phyloP scores from a whole-genome alignment of 2,888 invertebrate genomes.

The Lepidocyrtinus sp. region DNA sequence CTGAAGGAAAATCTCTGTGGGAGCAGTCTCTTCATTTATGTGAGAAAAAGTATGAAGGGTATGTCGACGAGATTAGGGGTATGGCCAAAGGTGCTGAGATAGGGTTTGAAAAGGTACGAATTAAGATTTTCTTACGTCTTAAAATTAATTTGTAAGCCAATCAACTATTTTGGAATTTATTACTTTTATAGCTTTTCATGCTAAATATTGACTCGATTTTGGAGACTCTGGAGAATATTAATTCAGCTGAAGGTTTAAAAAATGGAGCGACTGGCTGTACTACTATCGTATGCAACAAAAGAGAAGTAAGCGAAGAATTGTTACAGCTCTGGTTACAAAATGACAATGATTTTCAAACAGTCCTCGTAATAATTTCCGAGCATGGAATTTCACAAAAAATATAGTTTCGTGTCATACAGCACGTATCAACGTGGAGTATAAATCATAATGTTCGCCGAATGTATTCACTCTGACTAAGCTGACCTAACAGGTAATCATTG shows the following conservation, averaged over 20 bases:
- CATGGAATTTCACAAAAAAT: too few relatives aligned
- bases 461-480: too few relatives aligned
- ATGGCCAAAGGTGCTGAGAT: slow-evolving; percentile 87
- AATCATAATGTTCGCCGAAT: too few relatives aligned
- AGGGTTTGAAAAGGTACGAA: slow-evolving; percentile 83
- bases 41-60: slow-evolving; percentile 83
- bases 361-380: too few relatives aligned
- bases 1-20: slow-evolving; percentile 81
- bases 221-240: slow-evolving; percentile 81
- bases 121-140: slow-evolving; percentile 11
- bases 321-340: too few relatives aligned
- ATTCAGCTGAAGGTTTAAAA: slow-evolving; percentile 30
- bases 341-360: too few relatives aligned
- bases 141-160: background rate
- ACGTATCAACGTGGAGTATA: too few relatives aligned
- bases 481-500: slow-evolving; percentile 80
- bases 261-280: slow-evolving; percentile 81
- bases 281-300: slow-evolving; percentile 79
- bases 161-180: background rate
- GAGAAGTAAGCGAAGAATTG: slow-evolving; percentile 55
- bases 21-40: slow-evolving; percentile 82
- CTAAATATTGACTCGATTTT: slow-evolving; percentile 82
- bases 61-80: slow-evolving; percentile 86
- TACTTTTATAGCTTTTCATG: slow-evolving; percentile 81
- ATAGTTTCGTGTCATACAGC: too few relatives aligned